phyloP scores from a whole-genome alignment of 2,888 invertebrate species.

The Ellobium chinense region DNA sequence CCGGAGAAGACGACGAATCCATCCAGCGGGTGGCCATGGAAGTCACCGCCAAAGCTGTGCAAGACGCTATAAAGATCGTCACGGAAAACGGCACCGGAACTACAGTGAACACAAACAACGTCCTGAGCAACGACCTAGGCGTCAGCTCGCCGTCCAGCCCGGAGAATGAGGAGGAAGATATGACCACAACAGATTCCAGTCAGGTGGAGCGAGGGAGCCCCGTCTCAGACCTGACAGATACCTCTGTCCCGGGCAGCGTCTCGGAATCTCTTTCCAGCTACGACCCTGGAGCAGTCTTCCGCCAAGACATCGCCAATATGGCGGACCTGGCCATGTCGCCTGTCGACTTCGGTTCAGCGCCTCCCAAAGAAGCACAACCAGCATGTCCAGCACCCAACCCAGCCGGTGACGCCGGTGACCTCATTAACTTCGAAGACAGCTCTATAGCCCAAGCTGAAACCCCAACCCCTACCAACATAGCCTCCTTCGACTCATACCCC shows the following conservation, averaged over 20 bases:
- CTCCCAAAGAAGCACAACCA: background rate
- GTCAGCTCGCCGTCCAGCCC: constrained; percentile 31
- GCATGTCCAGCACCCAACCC: background rate
- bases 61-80: constrained; percentile 55
- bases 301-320: constrained; percentile 28
- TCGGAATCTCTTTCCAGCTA: constrained; percentile 41
- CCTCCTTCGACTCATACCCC: constrained; percentile 7
- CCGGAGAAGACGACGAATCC: constrained; percentile 46
- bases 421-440: constrained; percentile 1
- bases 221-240: constrained; percentile 28
- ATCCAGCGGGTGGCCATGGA: constrained; percentile 51
- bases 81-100: constrained; percentile 47
- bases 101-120: background rate
- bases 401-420: background rate
- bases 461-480: constrained; percentile 23
- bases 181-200: constrained; percentile 42
- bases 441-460: background rate
- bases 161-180: constrained; percentile 35
- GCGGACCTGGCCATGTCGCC: background rate
- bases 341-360: background rate
- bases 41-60: constrained; percentile 53
- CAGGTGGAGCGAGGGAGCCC: constrained; percentile 40
- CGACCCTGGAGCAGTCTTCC: constrained; percentile 38
- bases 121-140: constrained; percentile 14
- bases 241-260: constrained; percentile 35